These are phyloP conservation scores for Sebastes oblongus DNA, from an alignment of 2,797 vertebrate genomes.

Conservation along the genomic window DNA sequence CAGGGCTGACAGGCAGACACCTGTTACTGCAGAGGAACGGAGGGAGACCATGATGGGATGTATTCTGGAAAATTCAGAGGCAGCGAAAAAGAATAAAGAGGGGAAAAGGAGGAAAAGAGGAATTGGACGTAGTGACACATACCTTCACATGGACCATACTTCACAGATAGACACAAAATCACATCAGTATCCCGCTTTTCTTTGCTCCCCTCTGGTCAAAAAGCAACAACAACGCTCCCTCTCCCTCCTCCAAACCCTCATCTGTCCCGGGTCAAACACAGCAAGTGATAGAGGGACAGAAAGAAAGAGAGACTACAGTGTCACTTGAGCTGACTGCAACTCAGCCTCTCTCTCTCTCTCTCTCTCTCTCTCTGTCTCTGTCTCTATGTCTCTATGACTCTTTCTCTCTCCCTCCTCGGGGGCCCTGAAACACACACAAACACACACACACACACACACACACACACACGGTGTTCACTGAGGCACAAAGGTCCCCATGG, in stretches of 20 bases:
- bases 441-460: constrained; percentile 28
- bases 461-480: constrained; percentile 84
- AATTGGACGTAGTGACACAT: constrained; percentile 37
- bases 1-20: constrained; percentile 65
- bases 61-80: not conserved
- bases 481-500: constrained; percentile 97
- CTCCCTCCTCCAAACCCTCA: constrained; percentile 44
- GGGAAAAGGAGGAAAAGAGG: not conserved
- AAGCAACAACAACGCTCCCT: constrained; percentile 27
- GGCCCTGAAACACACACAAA: constrained; percentile 51
- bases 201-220: constrained; percentile 41
- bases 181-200: constrained; percentile 31
- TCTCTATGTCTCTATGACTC: constrained; percentile 47
- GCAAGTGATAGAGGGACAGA: constrained; percentile 16
- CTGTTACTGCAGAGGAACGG: constrained; percentile 61
- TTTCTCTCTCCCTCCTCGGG: constrained; percentile 52
- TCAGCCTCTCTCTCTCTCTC: constrained; percentile 25
- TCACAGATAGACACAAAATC: constrained; percentile 46
- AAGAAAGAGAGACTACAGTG: constrained; percentile 65
- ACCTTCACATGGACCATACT: constrained; percentile 84
- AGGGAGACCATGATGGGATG: constrained; percentile 18
- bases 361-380: not conserved
- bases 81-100: not conserved
- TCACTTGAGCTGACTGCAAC: constrained; percentile 75
- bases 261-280: constrained; percentile 58